These are phyloP conservation scores for Periphyllus acericola DNA, from an alignment of 2,888 invertebrate species.

Conservation along the genomic window DNA sequence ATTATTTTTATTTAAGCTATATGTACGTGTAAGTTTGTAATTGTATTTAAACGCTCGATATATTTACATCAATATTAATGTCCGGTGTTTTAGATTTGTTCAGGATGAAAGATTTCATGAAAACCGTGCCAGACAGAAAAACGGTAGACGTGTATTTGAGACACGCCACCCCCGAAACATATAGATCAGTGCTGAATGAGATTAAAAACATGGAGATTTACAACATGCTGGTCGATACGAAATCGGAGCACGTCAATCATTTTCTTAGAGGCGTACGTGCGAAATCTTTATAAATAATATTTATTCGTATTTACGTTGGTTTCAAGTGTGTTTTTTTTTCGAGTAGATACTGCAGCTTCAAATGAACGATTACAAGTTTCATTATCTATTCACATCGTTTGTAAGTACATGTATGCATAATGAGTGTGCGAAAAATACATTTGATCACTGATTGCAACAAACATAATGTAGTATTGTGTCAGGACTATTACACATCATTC, in stretches of 20 bases:
- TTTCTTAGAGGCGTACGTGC: slow-evolving; percentile 79
- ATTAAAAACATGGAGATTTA: slow-evolving; percentile 81
- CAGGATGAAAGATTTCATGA: slow-evolving; percentile 77
- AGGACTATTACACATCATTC: too few relatives aligned
- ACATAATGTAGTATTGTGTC: too few relatives aligned
- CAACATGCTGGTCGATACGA: slow-evolving; percentile 82
- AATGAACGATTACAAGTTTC: slow-evolving; percentile 87
- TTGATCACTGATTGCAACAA: too few relatives aligned
- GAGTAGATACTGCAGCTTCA: slow-evolving; percentile 80
- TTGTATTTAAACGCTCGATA: too few relatives aligned
- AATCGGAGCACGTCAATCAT: slow-evolving; percentile 76
- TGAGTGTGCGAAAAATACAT: too few relatives aligned
- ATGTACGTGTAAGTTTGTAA: too few relatives aligned
- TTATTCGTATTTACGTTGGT: background rate
- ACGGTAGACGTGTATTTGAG: slow-evolving; percentile 77
- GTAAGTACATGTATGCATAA: slow-evolving; percentile 68
- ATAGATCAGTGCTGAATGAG: slow-evolving; percentile 76
- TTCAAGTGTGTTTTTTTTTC: slow-evolving; percentile 36
- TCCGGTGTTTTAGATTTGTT: slow-evolving; percentile 71
- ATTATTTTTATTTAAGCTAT: too few relatives aligned
- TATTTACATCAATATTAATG: background rate
- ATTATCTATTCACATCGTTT: slow-evolving; percentile 82
- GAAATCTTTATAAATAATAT: background rate
- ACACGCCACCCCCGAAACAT: slow-evolving; percentile 75
- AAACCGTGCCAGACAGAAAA: slow-evolving; percentile 72